Base-by-base conservation (phyloP, 2,888 invertebrate species). In the Nematopogon swammerdamellus region DNA sequence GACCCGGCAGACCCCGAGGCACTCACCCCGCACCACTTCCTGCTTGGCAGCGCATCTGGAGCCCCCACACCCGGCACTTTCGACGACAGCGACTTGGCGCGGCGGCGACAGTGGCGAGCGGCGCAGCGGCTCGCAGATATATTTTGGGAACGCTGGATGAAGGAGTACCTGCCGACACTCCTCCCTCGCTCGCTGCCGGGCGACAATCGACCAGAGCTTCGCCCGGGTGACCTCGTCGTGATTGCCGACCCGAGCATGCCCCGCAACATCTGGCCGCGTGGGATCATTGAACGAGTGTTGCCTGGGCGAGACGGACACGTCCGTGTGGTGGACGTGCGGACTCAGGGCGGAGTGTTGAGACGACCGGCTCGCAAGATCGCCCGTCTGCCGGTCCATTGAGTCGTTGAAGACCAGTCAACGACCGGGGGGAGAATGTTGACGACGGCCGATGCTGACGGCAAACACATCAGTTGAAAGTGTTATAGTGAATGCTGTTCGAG, bases 21-120 rank as follows among this genome's bases (percentile, higher is more conserved):
- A 1, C 49, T 60, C 17, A 60, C 61, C 0, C 59, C 59, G 1
- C 60, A 62, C 29, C 59, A 61, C 49, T 56, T 60, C 18, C 46
- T 60, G 43, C 45, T 57, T 19, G 55, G 53, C 3, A 46, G 48
- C 25, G 52, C 55, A 14, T 36, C 36, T 14, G 36, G 36, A 14
- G 36, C 36, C 11, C 36, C 36, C n/a, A 36, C 36, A 14, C 54
- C 55, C n/a, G 57, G 53, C 3, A 19, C 46, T 2, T 57, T 57
- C 10, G 50, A 51, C 16, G 19, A 18, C 14, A 18, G 44, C 3
- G 55, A 57, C 19, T 16, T 49, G 19, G 50, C 48, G 18, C 19
- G 53, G 11, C 50, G 45, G 52, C 3, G 36, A 14, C 36, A 36
- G 36, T 36, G 36, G 36, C 36, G 36, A 14, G 36, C 36, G n/a